Base-by-base conservation (phyloP, 2,797 vertebrate genomes). In the Sebastes wilsoni region DNA sequence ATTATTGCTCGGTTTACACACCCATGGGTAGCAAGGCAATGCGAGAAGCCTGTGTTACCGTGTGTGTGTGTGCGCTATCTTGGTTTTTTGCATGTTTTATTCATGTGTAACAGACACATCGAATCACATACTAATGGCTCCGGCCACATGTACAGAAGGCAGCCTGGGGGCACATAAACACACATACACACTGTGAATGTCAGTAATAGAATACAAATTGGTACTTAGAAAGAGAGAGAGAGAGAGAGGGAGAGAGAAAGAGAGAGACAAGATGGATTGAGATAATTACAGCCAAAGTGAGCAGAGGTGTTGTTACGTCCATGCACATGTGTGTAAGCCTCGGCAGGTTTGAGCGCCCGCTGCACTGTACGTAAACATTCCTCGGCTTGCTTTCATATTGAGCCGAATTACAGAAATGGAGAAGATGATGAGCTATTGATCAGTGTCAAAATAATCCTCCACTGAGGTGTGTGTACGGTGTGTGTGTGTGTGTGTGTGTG, bases 141-240 rank as follows among this genome's bases (percentile, higher is more conserved):
- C 1, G 27, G 78, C 83, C 83, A 87, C 86, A 89, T 82, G 77
- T 73, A 79, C 72, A 83, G 70, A 82, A 46, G 72, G 83, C 16
- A 73, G 83, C 88, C 87, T 1, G 2, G n/a, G 5, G 88, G 55
- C 72, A 70, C 59, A 65, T n/a, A 83, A 46, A 87, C 72, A 87
- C 71, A 81, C 69, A 75, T 27, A 69, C 69, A 83, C 77, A 69
- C 66, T 16, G 67, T n/a, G 62, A 56, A 84, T 59, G 78, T 82
- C 86, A 77, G 61, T 86, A 80, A 91, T 82, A 78, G 89, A 87
- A 93, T 88, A 89, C 79, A 90, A 92, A 93, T 89, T 87, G 81
- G 66, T 88, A 75, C 84, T 90, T 75, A 82, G 49, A 42, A 65
- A 77, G 23, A 80, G 78, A 82, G 65, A 73, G 67, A 36, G 28